Conservation (phyloP, 2,113 vertebrate genomes). For the Talpa occidentalis region DNA sequence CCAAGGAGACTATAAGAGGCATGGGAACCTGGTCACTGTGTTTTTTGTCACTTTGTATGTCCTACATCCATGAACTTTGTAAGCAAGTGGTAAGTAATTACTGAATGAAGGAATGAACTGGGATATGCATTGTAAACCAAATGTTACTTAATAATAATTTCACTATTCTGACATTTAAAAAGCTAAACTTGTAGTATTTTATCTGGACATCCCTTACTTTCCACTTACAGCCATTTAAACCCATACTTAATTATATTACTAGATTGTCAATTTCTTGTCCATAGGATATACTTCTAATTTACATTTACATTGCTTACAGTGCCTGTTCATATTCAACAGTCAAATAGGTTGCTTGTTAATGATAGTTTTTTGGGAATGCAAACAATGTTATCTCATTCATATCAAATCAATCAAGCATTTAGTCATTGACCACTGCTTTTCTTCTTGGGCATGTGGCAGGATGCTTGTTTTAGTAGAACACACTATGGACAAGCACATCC, state of each 20-base stretch:
- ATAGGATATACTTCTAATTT: constrained; percentile 26
- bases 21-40: too few relatives aligned
- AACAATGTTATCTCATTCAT: constrained; percentile 10
- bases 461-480: background rate
- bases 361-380: constrained; percentile 34
- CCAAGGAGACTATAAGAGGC: background rate
- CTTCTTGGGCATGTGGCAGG: background rate
- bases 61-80: background rate
- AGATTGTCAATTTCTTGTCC: background rate
- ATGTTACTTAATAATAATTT: background rate
- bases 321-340: background rate
- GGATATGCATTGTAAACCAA: background rate
- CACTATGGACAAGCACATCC: background rate
- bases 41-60: background rate
- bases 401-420: background rate
- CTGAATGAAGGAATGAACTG: background rate
- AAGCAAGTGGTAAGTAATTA: background rate
- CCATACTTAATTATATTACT: background rate
- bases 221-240: background rate
- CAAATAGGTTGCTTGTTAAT: background rate
- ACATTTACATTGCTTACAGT: background rate
- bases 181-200: background rate
- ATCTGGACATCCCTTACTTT: background rate
- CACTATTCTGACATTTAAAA: background rate
- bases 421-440: background rate